phyloP scores from a whole-genome alignment of 2,888 invertebrate species.

The Bruchidius siliquastri region DNA sequence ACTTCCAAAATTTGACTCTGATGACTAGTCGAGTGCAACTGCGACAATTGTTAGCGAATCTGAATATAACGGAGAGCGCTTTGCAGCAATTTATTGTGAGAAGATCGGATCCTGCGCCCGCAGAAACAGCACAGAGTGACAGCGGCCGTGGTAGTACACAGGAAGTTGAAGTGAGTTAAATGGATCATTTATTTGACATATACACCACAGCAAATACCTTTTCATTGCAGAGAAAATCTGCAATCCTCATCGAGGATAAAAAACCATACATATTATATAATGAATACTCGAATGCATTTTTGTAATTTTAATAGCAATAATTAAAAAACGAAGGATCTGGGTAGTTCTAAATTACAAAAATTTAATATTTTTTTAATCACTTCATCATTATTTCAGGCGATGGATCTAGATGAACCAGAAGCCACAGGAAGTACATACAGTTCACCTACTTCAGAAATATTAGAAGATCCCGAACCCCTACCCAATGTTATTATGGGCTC shows the following conservation, averaged over 20 bases:
- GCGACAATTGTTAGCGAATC: constrained; percentile 32
- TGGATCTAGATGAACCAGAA: constrained; percentile 50
- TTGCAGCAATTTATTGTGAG: constrained; percentile 40
- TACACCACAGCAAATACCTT: too few relatives aligned
- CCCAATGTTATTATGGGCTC: constrained; percentile 54
- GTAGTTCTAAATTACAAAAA: too few relatives aligned
- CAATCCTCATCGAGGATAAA: too few relatives aligned
- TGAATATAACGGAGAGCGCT: constrained; percentile 34
- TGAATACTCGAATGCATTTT: too few relatives aligned
- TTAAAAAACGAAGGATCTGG: too few relatives aligned
- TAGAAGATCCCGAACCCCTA: constrained; percentile 43
- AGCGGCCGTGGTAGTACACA: constrained; percentile 10
- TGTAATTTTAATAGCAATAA: too few relatives aligned
- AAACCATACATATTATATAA: too few relatives aligned
- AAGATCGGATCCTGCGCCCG: constrained; percentile 22
- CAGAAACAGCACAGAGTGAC: constrained; percentile 7
- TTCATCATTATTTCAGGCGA: constrained; percentile 41
- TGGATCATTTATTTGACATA: background rate
- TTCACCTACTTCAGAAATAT: constrained; percentile 21
- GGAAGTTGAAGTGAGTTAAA: constrained; percentile 22
- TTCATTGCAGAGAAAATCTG: too few relatives aligned
- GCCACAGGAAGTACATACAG: constrained; percentile 27
- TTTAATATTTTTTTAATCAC: too few relatives aligned
- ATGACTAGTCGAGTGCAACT: constrained; percentile 35
- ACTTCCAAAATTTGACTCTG: constrained; percentile 41